Evolutionary conservation across 2,888 invertebrate species (phyloP), one percentile per base, ranked within the genome.

Genomic region (Drosophila nr. perissopoda): DNA sequence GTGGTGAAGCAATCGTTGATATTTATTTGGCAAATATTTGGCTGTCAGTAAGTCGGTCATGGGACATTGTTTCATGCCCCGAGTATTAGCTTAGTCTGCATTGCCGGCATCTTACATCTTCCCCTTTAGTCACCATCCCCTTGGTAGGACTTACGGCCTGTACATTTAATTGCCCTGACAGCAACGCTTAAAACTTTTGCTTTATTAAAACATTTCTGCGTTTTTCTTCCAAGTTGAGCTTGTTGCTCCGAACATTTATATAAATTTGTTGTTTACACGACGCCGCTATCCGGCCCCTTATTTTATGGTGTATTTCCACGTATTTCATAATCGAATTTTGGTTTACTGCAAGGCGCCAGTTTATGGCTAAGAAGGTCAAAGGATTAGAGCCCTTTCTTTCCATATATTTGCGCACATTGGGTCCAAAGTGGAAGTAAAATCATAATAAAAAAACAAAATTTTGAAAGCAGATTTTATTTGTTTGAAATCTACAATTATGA

Each of bases 11-110:
- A 72, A 80, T 69, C 73, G 66, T 69, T 79, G 76, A 86, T 89
- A 83, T 87, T 88, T 86, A 86, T 86, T 87, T 86, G 70, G 64
- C 73, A 87, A 87, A 90, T 90, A 87, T 90, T 89, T 80, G 83
- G 57, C 63, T 79, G 87, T 83, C 78, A 72, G 71, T 72, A 68
- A 73, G 69, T 72, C 72, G 64, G 72, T 68, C 84, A 65, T 54
- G 57, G 61, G 59, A 65, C 76, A 82, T 73, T 82, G 80, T 82
- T 82, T 75, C 68, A 71, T 71, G 67, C 48, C 63, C 72, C 71
- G 72, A 82, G 76, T 76, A 84, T 84, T 87, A 82, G 72, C 72
- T 78, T 56, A 73, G 80, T 65, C 65, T 53, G 48, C 68, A 34
- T 31, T 54, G 54, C 61, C 58, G 69, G 51, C 76, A 76, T 29